Percentiles rank a stretch among this genome's conserved stretches.
phyloP scores from a whole-genome alignment of 2,113 vertebrate genomes.

The Diadophis punctatus region DNA sequence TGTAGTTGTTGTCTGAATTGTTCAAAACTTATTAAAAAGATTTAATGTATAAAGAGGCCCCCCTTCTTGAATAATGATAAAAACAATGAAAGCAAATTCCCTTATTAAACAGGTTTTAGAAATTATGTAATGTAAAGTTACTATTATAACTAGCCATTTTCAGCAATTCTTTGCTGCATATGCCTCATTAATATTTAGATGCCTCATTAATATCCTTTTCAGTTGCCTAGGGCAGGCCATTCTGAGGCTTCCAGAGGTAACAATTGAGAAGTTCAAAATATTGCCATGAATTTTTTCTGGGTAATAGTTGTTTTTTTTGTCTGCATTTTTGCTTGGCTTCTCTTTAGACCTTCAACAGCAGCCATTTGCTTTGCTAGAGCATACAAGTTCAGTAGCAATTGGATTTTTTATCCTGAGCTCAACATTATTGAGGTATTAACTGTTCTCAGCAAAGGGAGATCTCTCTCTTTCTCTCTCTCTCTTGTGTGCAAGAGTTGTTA shows the following conservation, averaged over 20 bases:
- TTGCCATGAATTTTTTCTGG: neutral
- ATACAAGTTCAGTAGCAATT: neutral
- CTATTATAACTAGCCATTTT: neutral
- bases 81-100: conserved; percentile 7
- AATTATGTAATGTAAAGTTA: neutral
- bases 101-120: conserved; percentile 41
- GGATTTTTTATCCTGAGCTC: neutral
- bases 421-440: neutral
- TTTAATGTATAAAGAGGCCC: neutral
- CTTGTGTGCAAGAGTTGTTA: neutral
- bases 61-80: conserved; percentile 3
- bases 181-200: neutral
- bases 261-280: neutral
- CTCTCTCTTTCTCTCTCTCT: neutral
- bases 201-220: accelerated
- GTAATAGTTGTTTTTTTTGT: neutral
- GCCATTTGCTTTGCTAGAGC: neutral
- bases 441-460: neutral
- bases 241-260: neutral
- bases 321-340: neutral
- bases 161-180: neutral
- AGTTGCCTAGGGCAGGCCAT: neutral
- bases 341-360: neutral
- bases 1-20: neutral
- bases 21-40: conserved; percentile 31